These are phyloP conservation scores for Allygus modestus DNA, from an alignment of 2,888 invertebrate species.

Conservation along the genomic window DNA sequence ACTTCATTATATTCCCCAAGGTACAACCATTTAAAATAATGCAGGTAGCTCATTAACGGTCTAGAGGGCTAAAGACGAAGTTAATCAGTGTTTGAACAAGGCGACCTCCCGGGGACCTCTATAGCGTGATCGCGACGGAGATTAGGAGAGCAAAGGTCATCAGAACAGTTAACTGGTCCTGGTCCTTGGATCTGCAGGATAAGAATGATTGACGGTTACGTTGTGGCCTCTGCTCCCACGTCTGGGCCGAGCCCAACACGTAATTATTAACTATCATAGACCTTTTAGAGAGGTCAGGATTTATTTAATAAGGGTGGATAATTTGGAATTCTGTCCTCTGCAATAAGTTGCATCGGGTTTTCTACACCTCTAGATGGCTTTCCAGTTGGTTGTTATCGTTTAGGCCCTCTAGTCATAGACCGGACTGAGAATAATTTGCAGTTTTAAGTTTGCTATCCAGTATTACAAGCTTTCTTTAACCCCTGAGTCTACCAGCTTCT, in stretches of 20 bases:
- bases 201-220: conserved; percentile 29
- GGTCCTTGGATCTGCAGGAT: conserved; percentile 29
- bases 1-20: neutral
- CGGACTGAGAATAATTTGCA: too few species aligned
- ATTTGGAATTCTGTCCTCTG: too few species aligned
- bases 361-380: too few species aligned
- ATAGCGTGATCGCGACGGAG: neutral
- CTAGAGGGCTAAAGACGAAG: neutral
- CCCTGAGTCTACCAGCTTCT: too few species aligned
- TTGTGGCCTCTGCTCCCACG: neutral
- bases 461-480: too few species aligned
- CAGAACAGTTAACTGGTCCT: conserved; percentile 20
- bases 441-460: too few species aligned
- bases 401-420: too few species aligned
- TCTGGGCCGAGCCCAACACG: neutral
- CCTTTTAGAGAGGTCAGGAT: neutral
- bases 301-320: neutral
- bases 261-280: neutral
- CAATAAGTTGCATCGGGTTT: too few species aligned
- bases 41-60: neutral
- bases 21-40: neutral
- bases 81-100: neutral
- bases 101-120: conserved; percentile 4
- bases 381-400: too few species aligned
- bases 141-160: conserved; percentile 26